Evolutionary conservation across 2,797 vertebrate species (phyloP), one percentile per base, ranked within the genome.

Genomic region (Ambastaia sidthimunki): DNA sequence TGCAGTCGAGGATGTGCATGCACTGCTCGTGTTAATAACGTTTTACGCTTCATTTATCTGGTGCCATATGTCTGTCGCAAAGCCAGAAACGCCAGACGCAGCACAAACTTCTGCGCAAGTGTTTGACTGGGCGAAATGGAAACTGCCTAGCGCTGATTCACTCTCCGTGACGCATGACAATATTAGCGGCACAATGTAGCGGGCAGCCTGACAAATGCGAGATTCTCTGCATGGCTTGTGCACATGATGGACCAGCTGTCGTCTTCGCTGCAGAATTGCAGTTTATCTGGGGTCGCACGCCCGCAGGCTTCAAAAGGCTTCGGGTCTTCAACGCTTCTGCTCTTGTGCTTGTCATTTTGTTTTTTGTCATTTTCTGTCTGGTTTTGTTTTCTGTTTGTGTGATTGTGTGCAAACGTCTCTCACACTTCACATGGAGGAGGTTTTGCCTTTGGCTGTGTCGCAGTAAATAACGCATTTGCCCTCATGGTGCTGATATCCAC

Each of bases 171-270:
- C 81, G 81, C 86, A 83, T 85, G 80, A 85, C 82, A 83, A 78
- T 81, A 85, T 83, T 85, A 82, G 68, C 25, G 47, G 75, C 44
- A 72, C 78, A 63, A 83, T 55, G 66, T 75, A 79, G 78, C 81
- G 80, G 41, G 78, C 85, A 80, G 81, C 81, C 86, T 88, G 73
- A 78, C 81, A 83, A 76, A 89, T 84, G 80, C 80, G 34, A 77
- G 54, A 75, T 73, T 79, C 74, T 80, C 84, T 88, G 91, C 91
- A 90, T 91, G 90, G 88, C 89, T 88, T 82, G 82, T 85, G 85
- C 70, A 77, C 76, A 57, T 78, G 84, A 84, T 79, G 77, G 66
- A 85, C 41, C 55, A 84, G 88, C 89, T 87, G 85, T 85, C 87
- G 87, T 89, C 90, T 85, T 89, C 68, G 86, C 88, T 84, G 34